Evolutionary conservation across 2,113 vertebrate genomes (phyloP).

Genomic region (Ptilorrhoa leucosticta): DNA sequence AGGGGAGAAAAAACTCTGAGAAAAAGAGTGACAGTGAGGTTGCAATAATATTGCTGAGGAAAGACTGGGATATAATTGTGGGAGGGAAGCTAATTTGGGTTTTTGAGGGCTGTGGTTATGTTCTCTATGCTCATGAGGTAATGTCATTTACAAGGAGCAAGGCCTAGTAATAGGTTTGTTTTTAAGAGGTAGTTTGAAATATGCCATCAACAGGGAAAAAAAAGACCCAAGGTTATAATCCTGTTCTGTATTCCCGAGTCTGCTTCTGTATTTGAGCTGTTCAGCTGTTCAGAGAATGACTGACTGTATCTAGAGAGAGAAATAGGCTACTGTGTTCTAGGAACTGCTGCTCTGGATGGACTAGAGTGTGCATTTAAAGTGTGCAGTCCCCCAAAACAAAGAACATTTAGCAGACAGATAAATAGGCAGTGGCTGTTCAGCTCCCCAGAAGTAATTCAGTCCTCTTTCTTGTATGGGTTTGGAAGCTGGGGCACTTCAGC

Average conservation of each 20-base stretch:
- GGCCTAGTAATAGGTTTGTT: neutral
- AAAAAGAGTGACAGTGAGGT: neutral
- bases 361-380: neutral
- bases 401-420: neutral
- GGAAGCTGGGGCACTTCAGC: neutral
- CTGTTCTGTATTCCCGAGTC: neutral
- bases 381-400: constrained; percentile 8
- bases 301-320: neutral
- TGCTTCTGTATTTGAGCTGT: neutral
- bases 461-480: neutral
- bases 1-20: neutral
- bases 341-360: neutral
- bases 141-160: neutral
- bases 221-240: neutral
- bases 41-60: neutral
- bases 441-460: neutral
- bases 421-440: neutral
- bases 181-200: neutral
- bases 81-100: neutral
- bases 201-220: neutral
- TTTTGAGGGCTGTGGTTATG: neutral
- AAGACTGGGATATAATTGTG: neutral
- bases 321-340: constrained; percentile 27
- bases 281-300: neutral
- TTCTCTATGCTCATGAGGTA: neutral